Conservation (phyloP, 2,113 vertebrate genomes). For the Lethenteron reissneri region DNA sequence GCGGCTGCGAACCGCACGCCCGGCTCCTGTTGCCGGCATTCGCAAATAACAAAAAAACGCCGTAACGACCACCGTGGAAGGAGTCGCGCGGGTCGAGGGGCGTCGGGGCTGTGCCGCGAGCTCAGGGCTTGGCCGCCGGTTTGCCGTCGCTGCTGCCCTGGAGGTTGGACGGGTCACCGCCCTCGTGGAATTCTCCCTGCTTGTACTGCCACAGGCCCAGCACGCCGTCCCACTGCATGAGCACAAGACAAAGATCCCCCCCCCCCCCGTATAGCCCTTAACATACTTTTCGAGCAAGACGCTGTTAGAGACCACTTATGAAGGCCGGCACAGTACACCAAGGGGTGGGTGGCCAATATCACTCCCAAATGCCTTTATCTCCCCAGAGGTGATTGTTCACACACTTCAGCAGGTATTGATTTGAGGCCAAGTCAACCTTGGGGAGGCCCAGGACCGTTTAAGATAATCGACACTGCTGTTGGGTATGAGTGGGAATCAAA, state of each 20-base stretch:
- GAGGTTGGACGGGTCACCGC: slow-evolving; percentile 8
- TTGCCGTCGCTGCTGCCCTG: too few relatives aligned
- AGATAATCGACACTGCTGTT: too few relatives aligned
- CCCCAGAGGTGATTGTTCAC: slow-evolving; percentile 2
- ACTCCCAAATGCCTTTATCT: too few relatives aligned
- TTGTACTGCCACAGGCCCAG: slow-evolving; percentile 55
- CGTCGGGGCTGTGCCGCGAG: too few relatives aligned
- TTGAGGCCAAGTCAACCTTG: background rate
- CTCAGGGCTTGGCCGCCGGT: too few relatives aligned
- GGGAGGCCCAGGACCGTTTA: too few relatives aligned
- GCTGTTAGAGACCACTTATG: background rate
- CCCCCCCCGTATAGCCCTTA: background rate
- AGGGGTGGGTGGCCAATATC: background rate
- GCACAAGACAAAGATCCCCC: background rate
- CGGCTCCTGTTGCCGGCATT: too few relatives aligned
- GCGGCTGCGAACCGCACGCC: too few relatives aligned
- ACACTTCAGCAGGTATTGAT: background rate
- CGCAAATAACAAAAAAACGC: too few relatives aligned
- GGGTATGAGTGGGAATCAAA: too few relatives aligned
- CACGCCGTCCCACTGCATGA: slow-evolving; percentile 48
- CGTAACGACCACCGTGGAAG: too few relatives aligned
- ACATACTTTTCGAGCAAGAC: background rate
- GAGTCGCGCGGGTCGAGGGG: too few relatives aligned
- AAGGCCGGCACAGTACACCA: slow-evolving; percentile 9
- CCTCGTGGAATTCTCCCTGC: slow-evolving; percentile 36